Base-by-base conservation (phyloP, 1,140 invertebrate genomes). In the Aphis craccivora region DNA sequence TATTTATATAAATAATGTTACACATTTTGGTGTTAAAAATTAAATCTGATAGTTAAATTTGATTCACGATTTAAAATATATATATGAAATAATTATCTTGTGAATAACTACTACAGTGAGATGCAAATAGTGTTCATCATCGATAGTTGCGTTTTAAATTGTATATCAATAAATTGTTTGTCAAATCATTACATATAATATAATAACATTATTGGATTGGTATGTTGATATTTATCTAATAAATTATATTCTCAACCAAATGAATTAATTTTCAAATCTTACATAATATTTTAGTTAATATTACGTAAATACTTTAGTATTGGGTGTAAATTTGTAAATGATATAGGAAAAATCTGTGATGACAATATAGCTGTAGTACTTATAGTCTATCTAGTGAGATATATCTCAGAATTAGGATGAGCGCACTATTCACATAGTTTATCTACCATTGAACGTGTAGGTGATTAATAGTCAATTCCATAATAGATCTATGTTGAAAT, bases 401-500 rank as follows among this genome's bases (percentile, higher is more conserved):
- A 84, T 84, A 84, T 84, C 40, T 30, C 40, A 40, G 23, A 23
- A 23, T 43, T 40, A 84, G 83, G 40, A 23, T 2, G 30, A n/a
- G 60, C n/a, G 4, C 60, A n/a, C n/a, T n/a, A 76, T 76, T 76
- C n/a, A 23, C 1, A n/a, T 22, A 40, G 83, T 84, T 84, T 25
- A 40, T 84, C 83, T 84, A 76, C 30, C 60, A n/a, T n/a, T 18
- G 30, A 76, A 76, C 30, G 60, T 76, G 40, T 30, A 22, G 40
- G 83, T 43, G 83, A 84, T 84, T 40, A 40, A 84, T 84, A 84
- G 83, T 23, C 37, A 84, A 84, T 84, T 84, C 11, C 37, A 23
- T 84, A 84, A 83, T 83, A 83, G 76, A 83, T 84, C 83, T 40
- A 40, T 40, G 43, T 84, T 43, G 83, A 40, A 84, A 84, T 84